Base-by-base conservation (phyloP, 1,140 invertebrate species). In the Drosophila pseudoananassae region DNA sequence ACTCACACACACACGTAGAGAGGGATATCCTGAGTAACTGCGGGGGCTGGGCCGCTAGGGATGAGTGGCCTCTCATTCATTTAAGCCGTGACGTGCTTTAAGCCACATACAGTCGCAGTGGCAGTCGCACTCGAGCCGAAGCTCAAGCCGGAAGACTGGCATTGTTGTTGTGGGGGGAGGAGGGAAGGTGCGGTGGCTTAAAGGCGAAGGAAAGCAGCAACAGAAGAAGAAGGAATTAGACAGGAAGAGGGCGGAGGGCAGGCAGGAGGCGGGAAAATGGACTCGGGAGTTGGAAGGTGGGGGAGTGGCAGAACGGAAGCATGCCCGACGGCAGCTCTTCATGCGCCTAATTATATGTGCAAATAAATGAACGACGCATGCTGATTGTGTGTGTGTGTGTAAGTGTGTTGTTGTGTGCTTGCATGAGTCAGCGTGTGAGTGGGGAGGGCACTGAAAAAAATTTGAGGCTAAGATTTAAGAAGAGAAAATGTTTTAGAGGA, bases 301-400 rank as follows among this genome's bases (percentile, higher is more conserved):
- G 55, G 17, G 51, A 47, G 14, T 9, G 27, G 51, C 40, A 10
- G 68, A 33, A 64, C 80, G 78, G 78, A 81, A 81, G 76, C 79
- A 56, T 79, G 80, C 55, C 79, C 76, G 63, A 75, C 64, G 79
- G 80, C 77, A 59, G 43, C 74, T 75, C 43, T 68, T 84, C 65
- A 78, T 82, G 82, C 72, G 79, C 76, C 83, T 88, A 83, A 88
- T 88, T 88, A 88, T 84, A 89, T 89, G 84, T 88, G 68, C 74
- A 93, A 92, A 78, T 91, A 91, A 85, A 85, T 81, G 77, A 85
- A 74, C 71, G 80, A 73, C 71, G 64, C 72, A 59, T 71, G 76
- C 76, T 84, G 80, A 84, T 84, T 84, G 80, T 68, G 49, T 82
- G 64, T 61, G 70, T 80, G 36, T 33, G 38, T 40, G 33, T 43